A percentile compares a stretch with the other conserved stretches of the same genome.
phyloP scores from a whole-genome alignment of 2,113 vertebrate species.

The Rostratula benghalensis region DNA sequence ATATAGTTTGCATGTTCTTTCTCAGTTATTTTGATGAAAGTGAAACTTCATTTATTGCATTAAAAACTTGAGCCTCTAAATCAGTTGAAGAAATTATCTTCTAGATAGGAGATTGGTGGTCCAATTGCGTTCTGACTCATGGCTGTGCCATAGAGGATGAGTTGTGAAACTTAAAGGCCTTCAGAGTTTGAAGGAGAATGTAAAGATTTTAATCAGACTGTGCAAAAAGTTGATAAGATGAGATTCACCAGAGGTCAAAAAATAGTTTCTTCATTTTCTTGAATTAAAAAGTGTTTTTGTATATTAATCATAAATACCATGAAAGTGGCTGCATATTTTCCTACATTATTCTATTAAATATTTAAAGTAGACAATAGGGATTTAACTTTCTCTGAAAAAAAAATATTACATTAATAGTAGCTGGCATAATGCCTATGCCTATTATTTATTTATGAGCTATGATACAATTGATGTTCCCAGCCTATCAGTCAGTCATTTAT shows the following conservation, averaged over 20 bases:
- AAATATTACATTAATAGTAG: neutral
- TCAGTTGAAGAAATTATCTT: neutral
- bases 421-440: neutral
- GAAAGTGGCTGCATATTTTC: neutral
- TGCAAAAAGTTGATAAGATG: neutral
- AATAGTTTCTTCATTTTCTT: neutral
- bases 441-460: slow-evolving; percentile 28
- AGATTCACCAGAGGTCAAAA: neutral
- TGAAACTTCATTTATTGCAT: neutral
- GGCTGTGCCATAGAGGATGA: neutral
- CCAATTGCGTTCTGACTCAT: neutral
- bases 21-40: neutral
- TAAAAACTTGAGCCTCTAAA: neutral
- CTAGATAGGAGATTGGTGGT: neutral
- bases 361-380: neutral
- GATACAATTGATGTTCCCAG: neutral
- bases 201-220: neutral
- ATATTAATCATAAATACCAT: neutral
- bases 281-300: neutral
- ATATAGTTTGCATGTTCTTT: neutral
- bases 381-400: neutral
- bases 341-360: neutral
- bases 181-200: neutral
- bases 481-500: neutral
- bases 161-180: neutral